Evolutionary conservation across 1,140 invertebrate genomes (phyloP).

Genomic region (Drosophila pandora): DNA sequence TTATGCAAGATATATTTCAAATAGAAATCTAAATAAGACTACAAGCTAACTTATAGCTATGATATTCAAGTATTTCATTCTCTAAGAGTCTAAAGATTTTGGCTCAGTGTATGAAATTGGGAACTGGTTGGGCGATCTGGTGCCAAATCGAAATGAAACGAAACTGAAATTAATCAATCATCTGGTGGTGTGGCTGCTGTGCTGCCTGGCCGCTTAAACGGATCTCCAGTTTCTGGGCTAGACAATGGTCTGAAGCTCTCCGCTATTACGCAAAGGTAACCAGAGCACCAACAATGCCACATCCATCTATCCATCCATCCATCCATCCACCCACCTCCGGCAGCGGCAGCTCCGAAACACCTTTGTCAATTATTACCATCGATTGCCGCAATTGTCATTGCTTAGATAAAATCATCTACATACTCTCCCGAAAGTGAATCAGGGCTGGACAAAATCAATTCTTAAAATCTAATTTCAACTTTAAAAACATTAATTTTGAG

Average conservation of each 20-base stretch:
- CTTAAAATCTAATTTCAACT: no score
- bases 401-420: slow-evolving; percentile 44
- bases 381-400: slow-evolving; percentile 82
- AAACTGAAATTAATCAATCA: slow-evolving; percentile 84
- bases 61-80: no score
- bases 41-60: background rate
- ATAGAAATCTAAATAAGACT: background rate
- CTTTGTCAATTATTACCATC: slow-evolving; percentile 82
- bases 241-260: slow-evolving; percentile 51
- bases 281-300: slow-evolving; percentile 20
- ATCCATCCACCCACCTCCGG: slow-evolving; percentile 48
- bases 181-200: slow-evolving; percentile 37
- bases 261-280: slow-evolving; percentile 73
- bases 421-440: slow-evolving; percentile 10
- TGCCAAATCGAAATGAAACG: slow-evolving; percentile 69
- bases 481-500: no score
- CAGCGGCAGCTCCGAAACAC: slow-evolving; percentile 39
- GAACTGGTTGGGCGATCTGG: slow-evolving; percentile 49
- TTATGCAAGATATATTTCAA: no score
- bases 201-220: slow-evolving; percentile 59
- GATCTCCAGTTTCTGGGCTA: slow-evolving; percentile 55
- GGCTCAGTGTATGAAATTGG: slow-evolving; percentile 8
- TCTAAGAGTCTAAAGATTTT: background rate
- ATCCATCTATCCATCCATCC: slow-evolving; percentile 13
- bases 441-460: slow-evolving; percentile 22